Conservation (phyloP, 2,888 invertebrate genomes). For the Pandemis heparana region DNA sequence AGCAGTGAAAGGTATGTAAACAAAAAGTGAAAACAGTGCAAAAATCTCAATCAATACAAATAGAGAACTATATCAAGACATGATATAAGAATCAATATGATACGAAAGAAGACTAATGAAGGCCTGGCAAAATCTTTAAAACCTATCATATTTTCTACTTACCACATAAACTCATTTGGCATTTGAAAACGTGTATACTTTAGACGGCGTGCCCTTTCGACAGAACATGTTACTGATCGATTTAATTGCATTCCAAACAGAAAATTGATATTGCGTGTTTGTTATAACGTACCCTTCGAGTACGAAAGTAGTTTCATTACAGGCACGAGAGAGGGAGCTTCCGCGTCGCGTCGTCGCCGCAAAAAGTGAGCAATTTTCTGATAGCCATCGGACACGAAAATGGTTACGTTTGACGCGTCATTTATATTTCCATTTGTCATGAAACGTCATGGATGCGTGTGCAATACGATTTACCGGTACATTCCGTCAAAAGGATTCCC, state of each 20-base stretch:
- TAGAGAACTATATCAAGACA: too few species aligned
- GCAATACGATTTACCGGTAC: constrained; percentile 34
- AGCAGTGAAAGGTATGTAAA: too few species aligned
- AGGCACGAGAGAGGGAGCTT: constrained; percentile 68
- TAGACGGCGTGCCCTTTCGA: not conserved
- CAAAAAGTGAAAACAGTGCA: too few species aligned
- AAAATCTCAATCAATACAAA: too few species aligned
- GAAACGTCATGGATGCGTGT: constrained; percentile 38
- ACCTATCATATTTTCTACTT: too few species aligned
- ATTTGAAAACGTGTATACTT: too few species aligned
- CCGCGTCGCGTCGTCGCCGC: constrained; percentile 63
- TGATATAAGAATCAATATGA: too few species aligned
- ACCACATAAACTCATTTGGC: too few species aligned
- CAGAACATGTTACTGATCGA: not conserved
- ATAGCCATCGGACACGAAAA: constrained; percentile 79
- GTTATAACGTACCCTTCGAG: constrained; percentile 23
- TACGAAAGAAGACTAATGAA: too few species aligned
- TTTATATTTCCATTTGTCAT: constrained; percentile 83
- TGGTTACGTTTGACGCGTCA: constrained; percentile 78
- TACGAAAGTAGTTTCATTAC: constrained; percentile 57
- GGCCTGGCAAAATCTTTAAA: too few species aligned
- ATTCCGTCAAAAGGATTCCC: constrained; percentile 11
- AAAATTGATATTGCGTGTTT: constrained; percentile 33
- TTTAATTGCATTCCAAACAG: constrained; percentile 35
- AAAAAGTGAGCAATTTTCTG: constrained; percentile 82